Percentiles rank a stretch among this genome's conserved stretches.
Conservation (phyloP, 1,140 invertebrate genomes). For the Panonychus citri region DNA sequence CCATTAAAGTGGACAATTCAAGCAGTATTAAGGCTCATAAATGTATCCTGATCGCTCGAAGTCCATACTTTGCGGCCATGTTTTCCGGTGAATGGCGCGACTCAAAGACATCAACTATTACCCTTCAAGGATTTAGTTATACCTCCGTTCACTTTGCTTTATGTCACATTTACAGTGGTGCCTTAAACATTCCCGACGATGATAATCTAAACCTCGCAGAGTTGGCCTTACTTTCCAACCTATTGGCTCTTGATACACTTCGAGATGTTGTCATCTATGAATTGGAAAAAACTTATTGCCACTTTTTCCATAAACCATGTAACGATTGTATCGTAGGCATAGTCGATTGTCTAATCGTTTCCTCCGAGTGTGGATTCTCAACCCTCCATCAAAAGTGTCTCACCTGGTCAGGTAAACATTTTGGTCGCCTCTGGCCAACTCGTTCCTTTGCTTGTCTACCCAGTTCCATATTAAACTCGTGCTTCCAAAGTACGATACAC, state of each 20-base stretch:
- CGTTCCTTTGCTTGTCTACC: neutral
- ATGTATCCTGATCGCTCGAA: conserved; percentile 61
- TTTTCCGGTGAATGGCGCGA: conserved; percentile 49
- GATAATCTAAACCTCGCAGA: conserved; percentile 47
- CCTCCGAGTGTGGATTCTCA: conserved; percentile 57
- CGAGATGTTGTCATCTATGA: conserved; percentile 69
- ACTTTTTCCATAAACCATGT: conserved; percentile 68
- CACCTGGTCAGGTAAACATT: conserved; percentile 59
- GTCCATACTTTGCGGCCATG: conserved; percentile 72
- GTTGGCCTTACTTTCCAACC: conserved; percentile 57
- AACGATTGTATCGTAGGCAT: conserved; percentile 47
- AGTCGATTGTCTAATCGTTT: conserved; percentile 52
- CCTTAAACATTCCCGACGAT: conserved; percentile 52
- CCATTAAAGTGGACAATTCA: conserved; percentile 42
- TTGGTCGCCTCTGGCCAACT: conserved; percentile 47
- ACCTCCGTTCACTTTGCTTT: conserved; percentile 62
- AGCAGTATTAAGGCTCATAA: conserved; percentile 59
- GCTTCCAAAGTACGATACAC: conserved; percentile 1
- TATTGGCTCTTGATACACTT: conserved; percentile 60
- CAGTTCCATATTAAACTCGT: neutral
- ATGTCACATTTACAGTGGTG: conserved; percentile 74
- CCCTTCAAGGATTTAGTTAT: conserved; percentile 54
- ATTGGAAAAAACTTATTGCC: conserved; percentile 65
- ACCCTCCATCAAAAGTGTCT: conserved; percentile 60
- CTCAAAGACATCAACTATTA: conserved; percentile 51